Evolutionary conservation across 2,888 invertebrate species (phyloP), one percentile per base, ranked within the genome.

Genomic region (Sericinus montela): DNA sequence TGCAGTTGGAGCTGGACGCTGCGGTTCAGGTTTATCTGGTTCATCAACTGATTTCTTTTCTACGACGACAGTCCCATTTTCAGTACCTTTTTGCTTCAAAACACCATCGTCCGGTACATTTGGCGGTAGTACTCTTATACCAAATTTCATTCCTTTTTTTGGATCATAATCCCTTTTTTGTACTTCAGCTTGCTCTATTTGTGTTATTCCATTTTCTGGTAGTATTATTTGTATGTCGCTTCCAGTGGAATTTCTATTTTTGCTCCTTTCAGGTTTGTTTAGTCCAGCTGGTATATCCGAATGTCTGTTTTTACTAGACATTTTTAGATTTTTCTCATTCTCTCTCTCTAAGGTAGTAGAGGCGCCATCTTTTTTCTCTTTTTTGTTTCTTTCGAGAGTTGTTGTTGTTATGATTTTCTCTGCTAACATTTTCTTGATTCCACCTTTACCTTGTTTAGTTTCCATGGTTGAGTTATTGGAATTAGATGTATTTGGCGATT

Each of bases 61-160:
- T 9, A 72, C 59, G 36, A 79, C 63, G 1, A 84, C 63, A 0
- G 66, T 65, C 7, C 88, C 89, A 45, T 87, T 86, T 65, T 89
- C 87, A 7, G 85, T 65, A 44, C 63, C 80, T 51, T 86, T 88
- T 46, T 86, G 83, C 59, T 80, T 88, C 11, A 89, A 59, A 0
- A 89, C 80, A 23, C 89, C 90, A 57, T 90, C 90, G 63, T 90
- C 88, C 25, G 89, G 89, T 29, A 90, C 78, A 52, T 89, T 90
- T 4, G 90, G 90, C 10, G 92, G 92, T 3, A 94, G 72, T 0
- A 94, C 93, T 64, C 92, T 87, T 45, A 93, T 91, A 0, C 93
- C 94, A 46, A 94, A 93, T 68, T 93, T 93, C 74, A 91, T 90
- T 40, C 89, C 91, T 51, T 90, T 89, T 57, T 90, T 90, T 0